Evolutionary conservation across 2,797 vertebrate genomes (phyloP).

Genomic region (Myripristis murdjan): DNA sequence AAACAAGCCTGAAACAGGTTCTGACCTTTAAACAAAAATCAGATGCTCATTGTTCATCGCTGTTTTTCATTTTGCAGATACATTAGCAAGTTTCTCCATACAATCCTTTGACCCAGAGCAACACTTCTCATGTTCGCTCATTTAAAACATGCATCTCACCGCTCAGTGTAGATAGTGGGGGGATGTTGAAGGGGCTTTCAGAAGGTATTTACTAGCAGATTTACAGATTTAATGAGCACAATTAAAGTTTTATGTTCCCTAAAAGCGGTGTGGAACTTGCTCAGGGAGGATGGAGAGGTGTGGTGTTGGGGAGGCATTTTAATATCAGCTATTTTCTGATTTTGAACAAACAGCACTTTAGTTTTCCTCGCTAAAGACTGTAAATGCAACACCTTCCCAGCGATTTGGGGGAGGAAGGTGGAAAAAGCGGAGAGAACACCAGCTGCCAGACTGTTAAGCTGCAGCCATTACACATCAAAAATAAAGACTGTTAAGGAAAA

Average conservation of each 20-base stretch:
- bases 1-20: not conserved
- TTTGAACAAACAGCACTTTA: conserved; percentile 31
- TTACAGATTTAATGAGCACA: conserved; percentile 67
- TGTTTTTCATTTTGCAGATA: not conserved
- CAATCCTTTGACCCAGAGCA: not conserved
- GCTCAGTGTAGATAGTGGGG: conserved; percentile 29
- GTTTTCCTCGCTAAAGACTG: conserved; percentile 1
- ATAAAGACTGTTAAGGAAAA: conserved; percentile 22
- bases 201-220: conserved; percentile 66
- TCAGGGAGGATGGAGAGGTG: conserved; percentile 21
- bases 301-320: conserved; percentile 15
- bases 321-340: conserved; percentile 8
- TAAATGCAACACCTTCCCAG: conserved; percentile 26
- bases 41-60: not conserved
- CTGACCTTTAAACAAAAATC: too few species aligned
- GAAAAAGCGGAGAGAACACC: conserved; percentile 15
- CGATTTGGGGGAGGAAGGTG: conserved; percentile 35
- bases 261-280: conserved; percentile 43
- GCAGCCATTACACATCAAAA: conserved; percentile 16
- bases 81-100: too few species aligned
- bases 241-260: conserved; percentile 70
- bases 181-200: conserved; percentile 31
- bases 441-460: conserved; percentile 28
- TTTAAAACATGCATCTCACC: conserved; percentile 20
- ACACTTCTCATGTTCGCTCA: not conserved